phyloP scores from a whole-genome alignment of 2,888 invertebrate species.

The Pseudococcus jackbeardsleyi region DNA sequence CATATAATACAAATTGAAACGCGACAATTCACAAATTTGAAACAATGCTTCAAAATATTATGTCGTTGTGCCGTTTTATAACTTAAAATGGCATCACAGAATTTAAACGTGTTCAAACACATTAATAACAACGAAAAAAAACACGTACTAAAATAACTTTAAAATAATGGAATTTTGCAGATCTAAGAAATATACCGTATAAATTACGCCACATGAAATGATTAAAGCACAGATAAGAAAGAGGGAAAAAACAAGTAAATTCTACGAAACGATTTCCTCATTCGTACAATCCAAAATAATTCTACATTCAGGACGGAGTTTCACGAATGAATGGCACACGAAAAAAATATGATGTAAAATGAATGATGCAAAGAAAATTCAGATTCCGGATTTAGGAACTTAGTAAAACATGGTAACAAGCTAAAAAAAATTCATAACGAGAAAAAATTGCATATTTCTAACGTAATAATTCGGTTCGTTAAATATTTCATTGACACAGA shows the following conservation, averaged over 20 bases:
- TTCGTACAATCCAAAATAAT: neutral
- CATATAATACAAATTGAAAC: neutral
- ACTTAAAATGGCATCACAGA: slow-evolving; percentile 3
- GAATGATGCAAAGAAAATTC: neutral
- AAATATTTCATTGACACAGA: neutral
- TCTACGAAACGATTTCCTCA: neutral
- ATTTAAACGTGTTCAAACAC: neutral
- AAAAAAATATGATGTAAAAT: neutral
- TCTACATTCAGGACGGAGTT: neutral
- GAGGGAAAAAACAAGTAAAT: neutral
- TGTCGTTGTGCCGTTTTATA: neutral
- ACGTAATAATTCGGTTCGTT: slow-evolving; percentile 12
- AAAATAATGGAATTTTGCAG: slow-evolving; percentile 12
- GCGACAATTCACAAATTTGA: neutral
- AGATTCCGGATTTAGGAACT: neutral
- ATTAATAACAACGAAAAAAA: neutral
- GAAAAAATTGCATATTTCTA: neutral
- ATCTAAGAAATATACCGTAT: neutral
- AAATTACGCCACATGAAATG: neutral
- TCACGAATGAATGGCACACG: neutral
- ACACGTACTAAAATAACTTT: neutral
- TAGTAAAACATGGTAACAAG: slow-evolving; percentile 9
- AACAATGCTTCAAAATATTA: neutral
- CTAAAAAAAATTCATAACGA: neutral
- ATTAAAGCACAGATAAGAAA: neutral